Evolutionary conservation across 2,797 vertebrate species (phyloP), one percentile per base, ranked within the genome.

Genomic region (Argentina silus): DNA sequence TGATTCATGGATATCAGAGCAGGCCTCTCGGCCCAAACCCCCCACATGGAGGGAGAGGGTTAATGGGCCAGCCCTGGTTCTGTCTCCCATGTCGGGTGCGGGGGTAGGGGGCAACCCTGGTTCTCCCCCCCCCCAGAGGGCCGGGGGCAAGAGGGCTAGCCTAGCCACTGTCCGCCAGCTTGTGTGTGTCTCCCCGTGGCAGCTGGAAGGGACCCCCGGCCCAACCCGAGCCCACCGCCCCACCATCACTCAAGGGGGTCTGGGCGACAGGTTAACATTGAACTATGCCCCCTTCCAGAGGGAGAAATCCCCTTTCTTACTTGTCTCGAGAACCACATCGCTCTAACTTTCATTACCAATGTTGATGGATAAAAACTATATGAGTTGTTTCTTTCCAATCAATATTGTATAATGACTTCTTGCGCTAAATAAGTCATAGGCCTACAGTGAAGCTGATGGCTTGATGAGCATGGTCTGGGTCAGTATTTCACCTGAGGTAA

Each of bases 181-280:
- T 92, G 90, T 79, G 81, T 81, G 87, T 79, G 88, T 93, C 93
- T 93, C 92, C 93, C 82, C 72, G 90, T 90, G 92, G 94, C 92
- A 95, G 95, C 93, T 95, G 92, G 80, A 84, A 78, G 53, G 76
- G 87, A 90, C 87, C 86, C 82, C 73, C 87, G 68, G 42, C 76
- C 86, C 89, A 81, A 83, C 75, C 71, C 74, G 84, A 83, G 90
- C 87, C 79, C 85, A 90, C 27, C 23, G 64, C 78, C 74, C 83
- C 86, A 81, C 85, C 89, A 94, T 74, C 67, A 83, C 74, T 84
- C 81, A 79, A 72, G 76, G 67, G 78, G 79, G 63, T 3, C 45
- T 15, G 69, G 47, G 81, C 82, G 90, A 87, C 89, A 85, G 81
- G 79, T 87, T 95, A 91, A 93, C 93, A 93, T 94, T 95, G 91